phyloP scores from a whole-genome alignment of 2,888 invertebrate species.

The Latheticus oryzae region DNA sequence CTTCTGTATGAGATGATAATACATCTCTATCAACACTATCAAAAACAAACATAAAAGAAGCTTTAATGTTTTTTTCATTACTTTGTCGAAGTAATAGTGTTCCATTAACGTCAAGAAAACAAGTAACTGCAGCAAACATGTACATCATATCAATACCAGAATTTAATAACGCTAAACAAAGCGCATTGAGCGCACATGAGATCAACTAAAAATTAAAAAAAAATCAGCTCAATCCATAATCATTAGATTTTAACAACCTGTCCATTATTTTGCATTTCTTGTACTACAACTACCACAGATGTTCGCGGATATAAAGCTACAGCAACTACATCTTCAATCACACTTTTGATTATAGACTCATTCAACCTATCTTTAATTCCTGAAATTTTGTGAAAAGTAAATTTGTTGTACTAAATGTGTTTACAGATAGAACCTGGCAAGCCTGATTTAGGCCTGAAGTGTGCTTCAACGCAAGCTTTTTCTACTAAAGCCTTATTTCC shows the following conservation, averaged over 20 bases:
- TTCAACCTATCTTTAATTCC: conserved; percentile 77
- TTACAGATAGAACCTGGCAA: conserved; percentile 69
- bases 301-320: conserved; percentile 83
- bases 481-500: conserved; percentile 81
- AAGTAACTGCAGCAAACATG: conserved; percentile 82
- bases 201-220: conserved; percentile 71
- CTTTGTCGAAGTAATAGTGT: conserved; percentile 62
- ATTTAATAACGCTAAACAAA: conserved; percentile 84
- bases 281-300: conserved; percentile 81
- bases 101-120: conserved; percentile 74
- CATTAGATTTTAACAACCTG: conserved; percentile 69
- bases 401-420: neutral
- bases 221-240: conserved; percentile 23
- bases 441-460: conserved; percentile 82
- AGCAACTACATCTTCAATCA: conserved; percentile 80
- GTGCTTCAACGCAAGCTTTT: conserved; percentile 82
- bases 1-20: conserved; percentile 76
- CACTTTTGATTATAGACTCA: conserved; percentile 80
- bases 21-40: conserved; percentile 73
- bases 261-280: conserved; percentile 88
- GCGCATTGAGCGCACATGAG: conserved; percentile 84
- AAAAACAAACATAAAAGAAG: conserved; percentile 80
- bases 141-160: conserved; percentile 86
- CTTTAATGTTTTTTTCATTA: conserved; percentile 68
- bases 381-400: conserved; percentile 52